Base-by-base conservation (phyloP, 2,113 vertebrate species). In the Menidia beryllina region DNA sequence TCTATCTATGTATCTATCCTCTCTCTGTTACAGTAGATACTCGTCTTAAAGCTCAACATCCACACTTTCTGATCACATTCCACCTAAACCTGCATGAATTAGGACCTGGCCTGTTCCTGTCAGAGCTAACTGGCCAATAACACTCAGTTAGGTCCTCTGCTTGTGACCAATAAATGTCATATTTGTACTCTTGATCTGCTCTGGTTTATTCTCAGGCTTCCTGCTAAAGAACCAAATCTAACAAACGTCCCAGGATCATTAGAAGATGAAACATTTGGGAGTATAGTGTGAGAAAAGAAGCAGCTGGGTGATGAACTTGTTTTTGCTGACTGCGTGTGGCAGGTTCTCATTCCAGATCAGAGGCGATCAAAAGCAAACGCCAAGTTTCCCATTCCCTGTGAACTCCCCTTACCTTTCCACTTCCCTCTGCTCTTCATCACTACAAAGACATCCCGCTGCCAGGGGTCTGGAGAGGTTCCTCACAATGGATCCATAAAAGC, bases 341-440 rank as follows among this genome's bases (percentile, higher is more conserved):
- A 66, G 41, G 56, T 53, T 68, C 20, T 63, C 47, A 65, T 62
- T 79, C 48, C 0, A 51, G n/a, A 80, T 73, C 59, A 54, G 41
- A 78, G 26, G 56, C 25, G 53, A 81, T 83, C 62, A 81, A 60
- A 73, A 59, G 55, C 67, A 74, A 75, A 83, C 68, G 70, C 73
- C 71, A 75, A 43, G 17, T 57, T 75, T 60, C 21, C 49, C 20
- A 66, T 69, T 79, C 58, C 66, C 52, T 72, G 51, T 68, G 69
- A 81, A 75, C 74, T 68, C 2, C 49, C 34, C 50, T 62, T 26
- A 45, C 47, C 67, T 75, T 36, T 53, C 72, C 67, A 50, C 48
- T 21, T 47, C 43, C 41, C 70, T 72, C 66, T 47, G 52, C 68
- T 41, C 38, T 72, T 72, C 67, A 81, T 21, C 53, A 77, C 52